These are phyloP conservation scores for Propithecus deckenii DNA, from an alignment of 2,797 vertebrate species.

Conservation along the genomic window DNA sequence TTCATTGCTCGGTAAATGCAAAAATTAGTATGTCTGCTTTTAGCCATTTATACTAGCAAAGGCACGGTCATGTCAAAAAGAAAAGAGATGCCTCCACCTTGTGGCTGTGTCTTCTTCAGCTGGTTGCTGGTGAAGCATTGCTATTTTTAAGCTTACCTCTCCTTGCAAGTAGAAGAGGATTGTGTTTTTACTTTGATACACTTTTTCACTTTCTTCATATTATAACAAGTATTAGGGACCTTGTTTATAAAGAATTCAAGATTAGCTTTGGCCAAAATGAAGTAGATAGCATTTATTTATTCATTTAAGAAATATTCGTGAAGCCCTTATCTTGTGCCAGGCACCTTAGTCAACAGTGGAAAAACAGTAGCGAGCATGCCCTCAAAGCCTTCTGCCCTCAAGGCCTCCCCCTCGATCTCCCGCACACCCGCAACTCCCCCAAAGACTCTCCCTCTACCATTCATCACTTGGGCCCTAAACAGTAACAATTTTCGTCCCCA, in stretches of 20 bases:
- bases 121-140: background rate
- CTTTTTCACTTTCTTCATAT: background rate
- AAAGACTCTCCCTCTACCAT: background rate
- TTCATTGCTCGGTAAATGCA: background rate
- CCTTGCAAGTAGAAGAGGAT: background rate
- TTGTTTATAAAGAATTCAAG: background rate
- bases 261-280: background rate
- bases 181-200: background rate
- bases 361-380: background rate
- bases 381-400: background rate
- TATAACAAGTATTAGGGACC: background rate
- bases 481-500: background rate
- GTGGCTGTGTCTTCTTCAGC: background rate
- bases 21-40: background rate
- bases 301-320: background rate
- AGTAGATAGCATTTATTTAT: background rate
- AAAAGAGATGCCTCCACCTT: constrained; percentile 28
- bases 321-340: background rate
- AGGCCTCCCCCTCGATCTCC: background rate
- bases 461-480: background rate
- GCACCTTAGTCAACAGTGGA: background rate
- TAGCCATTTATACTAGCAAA: background rate
- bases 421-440: background rate
- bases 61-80: background rate
- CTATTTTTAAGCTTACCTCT: background rate